phyloP scores from a whole-genome alignment of 2,797 vertebrate species.

The Lacerta viridis region DNA sequence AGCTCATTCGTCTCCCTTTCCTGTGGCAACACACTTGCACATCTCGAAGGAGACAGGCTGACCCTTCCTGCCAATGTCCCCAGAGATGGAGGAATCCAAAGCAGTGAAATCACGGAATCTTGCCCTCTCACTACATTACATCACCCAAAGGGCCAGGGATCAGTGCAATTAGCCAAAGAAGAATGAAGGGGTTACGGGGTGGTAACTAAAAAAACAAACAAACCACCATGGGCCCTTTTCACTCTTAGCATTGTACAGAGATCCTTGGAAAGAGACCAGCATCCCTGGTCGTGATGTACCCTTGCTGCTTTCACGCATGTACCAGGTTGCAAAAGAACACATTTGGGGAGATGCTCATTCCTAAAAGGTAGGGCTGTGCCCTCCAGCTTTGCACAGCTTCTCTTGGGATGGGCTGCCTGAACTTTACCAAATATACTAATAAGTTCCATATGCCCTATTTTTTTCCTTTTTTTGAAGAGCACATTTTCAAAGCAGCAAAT shows the following conservation, averaged over 20 bases:
- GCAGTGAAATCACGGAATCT: constrained; percentile 38
- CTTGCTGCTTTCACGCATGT: constrained; percentile 54
- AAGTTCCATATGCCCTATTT: constrained; percentile 86
- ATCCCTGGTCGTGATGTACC: constrained; percentile 61
- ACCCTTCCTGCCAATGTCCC: constrained; percentile 49
- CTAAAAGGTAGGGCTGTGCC: constrained; percentile 76
- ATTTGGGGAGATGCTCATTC: constrained; percentile 71
- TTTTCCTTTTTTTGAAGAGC: constrained; percentile 80
- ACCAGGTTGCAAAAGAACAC: constrained; percentile 69
- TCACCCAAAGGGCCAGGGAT: constrained; percentile 34
- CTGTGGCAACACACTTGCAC: constrained; percentile 55
- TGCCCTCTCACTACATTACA: not conserved
- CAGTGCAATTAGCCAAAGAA: constrained; percentile 9
- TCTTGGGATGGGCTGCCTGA: constrained; percentile 79
- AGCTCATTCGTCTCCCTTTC: constrained; percentile 51
- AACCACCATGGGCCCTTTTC: constrained; percentile 36
- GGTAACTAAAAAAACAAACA: constrained; percentile 24
- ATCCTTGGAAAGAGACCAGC: constrained; percentile 54
- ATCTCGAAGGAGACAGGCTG: constrained; percentile 60
- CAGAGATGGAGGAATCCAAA: constrained; percentile 45
- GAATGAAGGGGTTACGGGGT: not conserved
- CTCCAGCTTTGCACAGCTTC: constrained; percentile 79
- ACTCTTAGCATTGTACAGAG: constrained; percentile 54
- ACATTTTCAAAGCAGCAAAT: constrained; percentile 86
- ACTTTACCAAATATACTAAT: constrained; percentile 84